These are phyloP conservation scores for Nothoprocta perdicaria DNA, from an alignment of 2,113 vertebrate species.

Conservation along the genomic window DNA sequence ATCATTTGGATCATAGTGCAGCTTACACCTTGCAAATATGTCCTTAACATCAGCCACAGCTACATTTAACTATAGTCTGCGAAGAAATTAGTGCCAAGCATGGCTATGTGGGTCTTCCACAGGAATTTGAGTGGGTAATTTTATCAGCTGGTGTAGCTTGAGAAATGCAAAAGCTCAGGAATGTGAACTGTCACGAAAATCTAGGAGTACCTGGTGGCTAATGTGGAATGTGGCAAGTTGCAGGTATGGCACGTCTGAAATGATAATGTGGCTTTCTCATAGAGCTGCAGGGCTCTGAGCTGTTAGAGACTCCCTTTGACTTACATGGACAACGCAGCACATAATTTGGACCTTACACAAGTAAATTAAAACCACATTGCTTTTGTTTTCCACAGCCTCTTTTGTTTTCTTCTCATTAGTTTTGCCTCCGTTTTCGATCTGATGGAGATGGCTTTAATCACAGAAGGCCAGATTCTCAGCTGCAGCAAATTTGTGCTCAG, in stretches of 20 bases:
- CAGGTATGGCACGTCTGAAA: neutral
- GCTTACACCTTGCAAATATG: neutral
- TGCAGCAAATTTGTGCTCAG: neutral
- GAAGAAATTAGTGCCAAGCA: neutral
- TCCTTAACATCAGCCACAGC: neutral
- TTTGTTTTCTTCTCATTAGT: slow-evolving; percentile 40
- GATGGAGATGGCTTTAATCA: slow-evolving; percentile 32
- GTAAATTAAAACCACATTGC: slow-evolving; percentile 42
- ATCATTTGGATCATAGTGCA: accelerated
- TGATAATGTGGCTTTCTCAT: neutral
- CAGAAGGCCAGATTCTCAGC: neutral
- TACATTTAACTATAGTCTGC: neutral
- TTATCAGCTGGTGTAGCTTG: neutral
- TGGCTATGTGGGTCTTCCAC: neutral
- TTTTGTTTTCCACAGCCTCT: slow-evolving; percentile 5
- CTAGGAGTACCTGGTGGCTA: neutral
- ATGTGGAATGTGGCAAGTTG: neutral
- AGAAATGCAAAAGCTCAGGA: neutral
- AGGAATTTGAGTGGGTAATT: neutral
- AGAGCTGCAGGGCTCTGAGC: neutral
- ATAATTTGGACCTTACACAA: slow-evolving; percentile 4
- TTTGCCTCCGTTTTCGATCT: slow-evolving; percentile 10
- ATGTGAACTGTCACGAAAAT: neutral
- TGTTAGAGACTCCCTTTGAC: neutral
- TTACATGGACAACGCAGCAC: neutral